Evolutionary conservation across 2,888 invertebrate species (phyloP).

Genomic region (Drosophila mercatorum): DNA sequence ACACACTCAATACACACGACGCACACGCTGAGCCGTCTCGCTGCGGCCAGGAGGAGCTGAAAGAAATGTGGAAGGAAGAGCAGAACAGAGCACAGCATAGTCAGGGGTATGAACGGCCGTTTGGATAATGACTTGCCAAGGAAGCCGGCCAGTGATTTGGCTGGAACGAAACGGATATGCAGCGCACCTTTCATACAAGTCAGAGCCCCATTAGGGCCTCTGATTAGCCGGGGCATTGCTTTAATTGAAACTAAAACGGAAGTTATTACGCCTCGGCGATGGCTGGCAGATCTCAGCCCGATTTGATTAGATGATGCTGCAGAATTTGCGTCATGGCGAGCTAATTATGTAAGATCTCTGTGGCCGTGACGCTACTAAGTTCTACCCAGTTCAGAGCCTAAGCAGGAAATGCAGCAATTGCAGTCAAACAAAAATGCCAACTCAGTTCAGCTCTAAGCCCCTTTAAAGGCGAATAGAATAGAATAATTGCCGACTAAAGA

Average conservation of each 20-base stretch:
- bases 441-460: conserved; percentile 14
- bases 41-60: conserved; percentile 31
- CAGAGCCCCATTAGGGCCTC: conserved; percentile 36
- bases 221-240: conserved; percentile 73
- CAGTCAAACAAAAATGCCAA: conserved; percentile 9
- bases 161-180: conserved; percentile 77
- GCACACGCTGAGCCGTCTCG: conserved; percentile 28
- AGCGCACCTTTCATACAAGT: conserved; percentile 45
- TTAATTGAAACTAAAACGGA: conserved; percentile 77
- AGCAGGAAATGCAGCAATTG: conserved; percentile 64
- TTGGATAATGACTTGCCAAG: conserved; percentile 75
- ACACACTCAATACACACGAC: conserved; percentile 31
- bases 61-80: not conserved
- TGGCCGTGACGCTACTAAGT: conserved; percentile 42
- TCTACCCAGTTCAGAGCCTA: conserved; percentile 13
- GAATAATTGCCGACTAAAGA: not conserved
- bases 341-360: conserved; percentile 45
- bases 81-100: not conserved
- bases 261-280: conserved; percentile 69
- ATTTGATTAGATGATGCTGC: conserved; percentile 77
- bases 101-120: conserved; percentile 10
- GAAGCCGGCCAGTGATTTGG: conserved; percentile 63
- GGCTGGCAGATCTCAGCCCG: conserved; percentile 19
- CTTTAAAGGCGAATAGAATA: not conserved
- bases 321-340: conserved; percentile 39